These are phyloP conservation scores for Halcyon badia DNA, from an alignment of 2,797 vertebrate genomes.

Conservation along the genomic window DNA sequence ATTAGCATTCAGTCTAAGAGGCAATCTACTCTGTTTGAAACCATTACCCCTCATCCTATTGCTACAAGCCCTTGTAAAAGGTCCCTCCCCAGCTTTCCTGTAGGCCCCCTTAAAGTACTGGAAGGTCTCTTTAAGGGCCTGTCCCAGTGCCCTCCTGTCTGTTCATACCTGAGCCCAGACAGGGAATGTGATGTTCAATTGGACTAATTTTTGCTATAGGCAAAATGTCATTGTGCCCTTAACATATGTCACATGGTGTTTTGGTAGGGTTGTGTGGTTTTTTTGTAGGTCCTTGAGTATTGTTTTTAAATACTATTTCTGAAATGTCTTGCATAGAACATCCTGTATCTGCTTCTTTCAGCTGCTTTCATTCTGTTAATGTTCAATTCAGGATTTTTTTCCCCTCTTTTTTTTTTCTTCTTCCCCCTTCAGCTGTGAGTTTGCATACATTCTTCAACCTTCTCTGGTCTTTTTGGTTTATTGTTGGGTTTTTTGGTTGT, in stretches of 20 bases:
- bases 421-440: not conserved
- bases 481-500: not conserved
- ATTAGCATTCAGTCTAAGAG: too few relatives aligned
- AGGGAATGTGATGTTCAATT: fast-evolving
- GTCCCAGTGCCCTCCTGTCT: not conserved
- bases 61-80: too few relatives aligned
- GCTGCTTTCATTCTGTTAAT: not conserved
- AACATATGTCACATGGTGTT: fast-evolving
- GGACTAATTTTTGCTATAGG: not conserved
- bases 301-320: not conserved
- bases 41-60: not conserved
- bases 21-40: not conserved
- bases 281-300: not conserved
- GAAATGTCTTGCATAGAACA: not conserved
- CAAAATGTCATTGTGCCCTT: not conserved
- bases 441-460: not conserved
- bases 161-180: not conserved
- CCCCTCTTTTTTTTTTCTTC: not conserved
- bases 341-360: not conserved
- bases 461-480: not conserved
- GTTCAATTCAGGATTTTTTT: not conserved
- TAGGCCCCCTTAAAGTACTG: not conserved
- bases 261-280: not conserved
- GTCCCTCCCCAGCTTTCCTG: not conserved
- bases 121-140: not conserved